Conservation (phyloP, 2,888 invertebrate genomes). For the Andricus curvator region DNA sequence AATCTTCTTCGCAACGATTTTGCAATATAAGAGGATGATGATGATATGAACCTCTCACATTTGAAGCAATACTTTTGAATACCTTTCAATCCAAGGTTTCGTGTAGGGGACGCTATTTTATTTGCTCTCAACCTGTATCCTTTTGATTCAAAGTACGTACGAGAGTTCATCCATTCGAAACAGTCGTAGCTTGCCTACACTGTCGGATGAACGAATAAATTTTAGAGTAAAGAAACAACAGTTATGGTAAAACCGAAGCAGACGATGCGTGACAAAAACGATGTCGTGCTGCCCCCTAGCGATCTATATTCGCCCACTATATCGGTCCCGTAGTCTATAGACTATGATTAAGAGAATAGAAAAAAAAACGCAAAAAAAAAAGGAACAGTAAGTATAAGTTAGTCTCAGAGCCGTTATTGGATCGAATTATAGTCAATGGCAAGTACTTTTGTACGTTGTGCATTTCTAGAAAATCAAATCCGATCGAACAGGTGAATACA, state of each 20-base stretch:
- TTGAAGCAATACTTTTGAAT: no score
- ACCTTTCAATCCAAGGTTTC: no score
- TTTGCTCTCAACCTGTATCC: conserved; percentile 60
- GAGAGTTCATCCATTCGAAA: conserved; percentile 16
- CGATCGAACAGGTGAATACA: conserved; percentile 43
- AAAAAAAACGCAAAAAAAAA: conserved; percentile 14
- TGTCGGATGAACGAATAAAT: conserved; percentile 21
- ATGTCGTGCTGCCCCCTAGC: conserved; percentile 34
- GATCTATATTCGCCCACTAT: conserved; percentile 43
- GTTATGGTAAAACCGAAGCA: not conserved
- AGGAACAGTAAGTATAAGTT: conserved; percentile 19
- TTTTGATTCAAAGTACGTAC: conserved; percentile 45
- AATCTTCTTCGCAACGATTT: no score
- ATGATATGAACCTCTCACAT: no score
- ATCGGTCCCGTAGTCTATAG: conserved; percentile 38
- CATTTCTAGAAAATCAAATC: conserved; percentile 22
- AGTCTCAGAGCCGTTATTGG: conserved; percentile 31
- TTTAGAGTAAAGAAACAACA: conserved; percentile 24
- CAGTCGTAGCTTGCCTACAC: conserved; percentile 25
- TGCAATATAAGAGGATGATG: no score
- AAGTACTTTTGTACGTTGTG: conserved; percentile 40
- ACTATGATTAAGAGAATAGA: conserved; percentile 24
- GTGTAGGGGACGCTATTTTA: conserved; percentile 23
- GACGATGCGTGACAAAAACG: not conserved
- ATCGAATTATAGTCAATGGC: conserved; percentile 33